A percentile compares a stretch with the other conserved stretches of the same genome.
phyloP scores from a whole-genome alignment of 2,888 invertebrate species.

The Ophion slaviceki region DNA sequence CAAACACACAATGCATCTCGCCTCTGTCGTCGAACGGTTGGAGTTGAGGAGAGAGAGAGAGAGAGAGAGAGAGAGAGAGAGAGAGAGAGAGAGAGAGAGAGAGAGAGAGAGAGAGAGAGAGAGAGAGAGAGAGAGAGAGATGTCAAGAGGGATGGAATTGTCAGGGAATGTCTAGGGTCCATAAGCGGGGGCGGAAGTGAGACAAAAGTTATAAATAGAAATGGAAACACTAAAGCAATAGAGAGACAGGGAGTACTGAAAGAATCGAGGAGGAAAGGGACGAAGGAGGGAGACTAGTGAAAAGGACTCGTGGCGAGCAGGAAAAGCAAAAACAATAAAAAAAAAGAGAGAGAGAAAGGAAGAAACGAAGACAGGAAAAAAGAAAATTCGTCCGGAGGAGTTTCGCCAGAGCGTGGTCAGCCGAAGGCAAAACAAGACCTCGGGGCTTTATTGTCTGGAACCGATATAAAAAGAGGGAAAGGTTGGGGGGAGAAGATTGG shows the following conservation, averaged over 20 bases:
- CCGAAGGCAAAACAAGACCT: slow-evolving; percentile 78
- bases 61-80: background rate
- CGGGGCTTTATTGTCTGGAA: slow-evolving; percentile 80
- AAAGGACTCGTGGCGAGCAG: slow-evolving; percentile 69
- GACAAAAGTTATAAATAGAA: slow-evolving; percentile 63
- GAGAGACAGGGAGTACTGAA: slow-evolving; percentile 37
- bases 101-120: background rate
- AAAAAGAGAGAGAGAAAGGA: slow-evolving; percentile 65
- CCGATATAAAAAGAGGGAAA: slow-evolving; percentile 78
- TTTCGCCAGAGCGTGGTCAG: slow-evolving; percentile 76
- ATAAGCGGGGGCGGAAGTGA: slow-evolving; percentile 48
- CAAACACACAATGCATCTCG: slow-evolving; percentile 63
- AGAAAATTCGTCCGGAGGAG: slow-evolving; percentile 65
- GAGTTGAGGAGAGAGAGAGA: slow-evolving; percentile 1
- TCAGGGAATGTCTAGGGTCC: slow-evolving; percentile 27
- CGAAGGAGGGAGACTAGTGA: slow-evolving; percentile 42
- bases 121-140: slow-evolving; percentile 1
- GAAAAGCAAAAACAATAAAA: slow-evolving; percentile 67
- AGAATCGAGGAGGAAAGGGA: slow-evolving; percentile 63
- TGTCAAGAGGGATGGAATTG: slow-evolving; percentile 8
- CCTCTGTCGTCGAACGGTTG: slow-evolving; percentile 58
- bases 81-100: background rate
- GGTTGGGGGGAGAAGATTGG: slow-evolving; percentile 33
- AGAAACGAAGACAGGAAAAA: slow-evolving; percentile 54
- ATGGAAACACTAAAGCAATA: slow-evolving; percentile 46